phyloP scores from a whole-genome alignment of 2,888 invertebrate species.

The Drosophila subquinaria region DNA sequence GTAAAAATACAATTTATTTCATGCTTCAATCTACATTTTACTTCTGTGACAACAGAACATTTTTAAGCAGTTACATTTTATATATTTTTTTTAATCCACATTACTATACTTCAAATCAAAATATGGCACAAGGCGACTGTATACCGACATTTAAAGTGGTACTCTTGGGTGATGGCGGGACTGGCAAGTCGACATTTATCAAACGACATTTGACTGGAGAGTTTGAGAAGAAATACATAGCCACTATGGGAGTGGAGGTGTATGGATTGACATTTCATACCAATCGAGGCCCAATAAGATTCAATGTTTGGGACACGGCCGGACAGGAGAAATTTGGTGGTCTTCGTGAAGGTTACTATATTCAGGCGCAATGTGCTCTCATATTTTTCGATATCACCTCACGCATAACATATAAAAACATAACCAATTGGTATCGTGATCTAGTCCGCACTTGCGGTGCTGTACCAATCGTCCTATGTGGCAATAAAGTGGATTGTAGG shows the following conservation, averaged over 20 bases:
- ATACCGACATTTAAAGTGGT: slow-evolving; percentile 98
- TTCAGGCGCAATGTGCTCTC: slow-evolving; percentile 97
- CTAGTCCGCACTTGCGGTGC: slow-evolving; percentile 99
- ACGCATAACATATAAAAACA: slow-evolving; percentile 98
- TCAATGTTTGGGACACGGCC: slow-evolving; percentile 99
- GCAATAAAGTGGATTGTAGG: slow-evolving; percentile 99
- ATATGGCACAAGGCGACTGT: slow-evolving; percentile 83
- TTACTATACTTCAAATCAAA: not conserved
- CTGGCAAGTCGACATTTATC: slow-evolving; percentile 99
- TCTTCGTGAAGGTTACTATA: slow-evolving; percentile 98
- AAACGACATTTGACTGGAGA: slow-evolving; percentile 99
- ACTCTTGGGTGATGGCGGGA: slow-evolving; percentile 98
- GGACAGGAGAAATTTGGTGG: slow-evolving; percentile 99
- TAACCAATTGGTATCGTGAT: slow-evolving; percentile 99
- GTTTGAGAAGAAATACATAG: slow-evolving; percentile 99
- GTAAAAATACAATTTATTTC: not conserved
- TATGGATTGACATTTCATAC: slow-evolving; percentile 94
- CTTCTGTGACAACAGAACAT: not conserved
- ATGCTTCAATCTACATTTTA: not conserved
- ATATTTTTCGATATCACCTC: slow-evolving; percentile 99
- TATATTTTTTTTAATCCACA: too few relatives aligned
- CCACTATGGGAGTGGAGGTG: slow-evolving; percentile 98
- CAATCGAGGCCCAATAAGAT: slow-evolving; percentile 96
- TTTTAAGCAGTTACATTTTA: not conserved
- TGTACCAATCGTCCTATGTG: slow-evolving; percentile 99